Conservation (phyloP, 2,888 invertebrate genomes). For the Dioctria rufipes region DNA sequence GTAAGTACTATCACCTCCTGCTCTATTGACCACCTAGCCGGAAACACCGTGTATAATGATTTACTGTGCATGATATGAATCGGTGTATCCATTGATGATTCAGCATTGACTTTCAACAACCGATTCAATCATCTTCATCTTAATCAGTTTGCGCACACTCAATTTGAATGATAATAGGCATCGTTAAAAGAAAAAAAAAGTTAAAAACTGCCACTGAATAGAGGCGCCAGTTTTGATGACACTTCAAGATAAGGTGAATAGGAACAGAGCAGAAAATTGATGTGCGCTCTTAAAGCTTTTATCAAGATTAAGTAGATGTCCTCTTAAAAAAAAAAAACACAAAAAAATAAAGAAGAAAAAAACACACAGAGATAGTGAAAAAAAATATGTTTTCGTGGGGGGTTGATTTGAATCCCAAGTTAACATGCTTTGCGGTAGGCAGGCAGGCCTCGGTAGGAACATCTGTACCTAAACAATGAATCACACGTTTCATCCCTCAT, state of each 20-base stretch:
- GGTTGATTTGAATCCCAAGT: not conserved
- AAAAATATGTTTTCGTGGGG: not conserved
- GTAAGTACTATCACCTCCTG: no score
- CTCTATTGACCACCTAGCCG: no score
- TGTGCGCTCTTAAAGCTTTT: slow-evolving; percentile 19
- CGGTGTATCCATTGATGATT: not conserved
- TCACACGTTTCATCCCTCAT: slow-evolving; percentile 32
- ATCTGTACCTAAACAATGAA: not conserved
- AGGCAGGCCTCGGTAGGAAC: no score
- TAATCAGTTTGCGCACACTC: slow-evolving; percentile 50
- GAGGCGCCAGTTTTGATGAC: slow-evolving; percentile 39
- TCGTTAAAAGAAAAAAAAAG: not conserved
- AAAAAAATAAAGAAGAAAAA: not conserved
- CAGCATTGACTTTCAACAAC: not conserved
- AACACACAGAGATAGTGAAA: no score
- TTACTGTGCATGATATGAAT: not conserved
- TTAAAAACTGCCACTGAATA: not conserved
- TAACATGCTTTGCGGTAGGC: not conserved
- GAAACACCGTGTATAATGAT: slow-evolving; percentile 5
- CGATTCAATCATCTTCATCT: slow-evolving; percentile 27
- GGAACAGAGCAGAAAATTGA: not conserved
- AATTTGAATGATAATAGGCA: slow-evolving; percentile 48
- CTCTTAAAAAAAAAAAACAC: not conserved
- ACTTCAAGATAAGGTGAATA: slow-evolving; percentile 26
- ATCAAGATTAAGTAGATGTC: slow-evolving; percentile 6